These are phyloP conservation scores for Psilopsiagon aurifrons DNA, from an alignment of 2,113 vertebrate species.

Conservation along the genomic window DNA sequence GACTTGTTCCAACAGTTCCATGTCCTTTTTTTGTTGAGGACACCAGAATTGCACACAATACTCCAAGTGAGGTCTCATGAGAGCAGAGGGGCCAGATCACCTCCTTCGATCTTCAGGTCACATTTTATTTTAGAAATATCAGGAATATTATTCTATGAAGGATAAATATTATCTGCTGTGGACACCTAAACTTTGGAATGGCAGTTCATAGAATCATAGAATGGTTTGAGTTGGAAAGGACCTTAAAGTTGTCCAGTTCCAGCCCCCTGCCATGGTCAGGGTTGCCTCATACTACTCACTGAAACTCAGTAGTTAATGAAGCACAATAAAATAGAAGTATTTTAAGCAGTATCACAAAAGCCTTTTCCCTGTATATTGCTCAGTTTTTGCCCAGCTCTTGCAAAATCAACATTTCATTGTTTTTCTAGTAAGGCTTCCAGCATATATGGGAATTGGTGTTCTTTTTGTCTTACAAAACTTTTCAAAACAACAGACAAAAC, in stretches of 20 bases:
- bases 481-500: conserved; percentile 25
- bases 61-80: too few relatives aligned
- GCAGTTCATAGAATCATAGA: neutral
- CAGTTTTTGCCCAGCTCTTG: conserved; percentile 6
- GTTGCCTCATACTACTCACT: neutral
- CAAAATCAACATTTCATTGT: conserved; percentile 12
- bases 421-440: conserved; percentile 55
- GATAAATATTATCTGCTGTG: neutral
- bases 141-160: neutral
- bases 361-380: conserved; percentile 10
- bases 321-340: neutral
- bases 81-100: too few relatives aligned
- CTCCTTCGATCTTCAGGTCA: too few relatives aligned
- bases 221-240: neutral
- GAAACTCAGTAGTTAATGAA: neutral
- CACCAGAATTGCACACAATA: too few relatives aligned
- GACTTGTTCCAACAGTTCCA: too few relatives aligned
- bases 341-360: neutral
- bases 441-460: neutral
- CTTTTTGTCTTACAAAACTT: conserved; percentile 27
- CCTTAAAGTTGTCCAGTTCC: neutral
- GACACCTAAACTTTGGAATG: neutral
- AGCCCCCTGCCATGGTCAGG: neutral
- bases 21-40: too few relatives aligned
- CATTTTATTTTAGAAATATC: neutral